Base-by-base conservation (phyloP, 2,888 invertebrate species). In the Prenolepis imparis region DNA sequence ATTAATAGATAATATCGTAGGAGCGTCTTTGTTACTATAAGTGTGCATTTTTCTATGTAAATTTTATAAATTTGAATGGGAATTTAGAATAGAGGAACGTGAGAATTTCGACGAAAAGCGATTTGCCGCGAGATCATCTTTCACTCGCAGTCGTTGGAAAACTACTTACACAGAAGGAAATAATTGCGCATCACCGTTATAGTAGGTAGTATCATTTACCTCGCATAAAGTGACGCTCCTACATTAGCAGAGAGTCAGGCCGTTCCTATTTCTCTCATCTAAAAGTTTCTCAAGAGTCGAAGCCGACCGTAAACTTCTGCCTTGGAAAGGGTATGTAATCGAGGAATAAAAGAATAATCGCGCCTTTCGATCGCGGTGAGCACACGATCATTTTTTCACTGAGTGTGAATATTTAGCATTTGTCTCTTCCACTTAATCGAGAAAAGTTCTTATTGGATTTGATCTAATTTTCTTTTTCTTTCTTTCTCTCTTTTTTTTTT, bases 171-270 rank as follows among this genome's bases (percentile, higher is more conserved):
- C 48, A 28, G 63, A 64, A 55, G 73, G 80, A 82, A 84, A 80
- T 84, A 84, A 86, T 89, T 87, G 81, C 81, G 72, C 81, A 75
- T 88, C 82, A 61, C 75, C 64, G 64, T 57, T 39, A n/a, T n/a
- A 36, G 36, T 57, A 41, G 82, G 66, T 77, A 55, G 74, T 57
- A 82, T 83, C 84, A 84, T 86, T 89, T 85, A 78, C 55, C 57
- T 82, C 48, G 78, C 70, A 66, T 72, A 57, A 72, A 75, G 82
- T 80, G 32, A 68, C 78, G 74, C 75, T 77, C 48, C 73, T 64
- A 67, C 84, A 72, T 84, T 82, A 80, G 67, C 83, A 12, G 73
- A 32, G 52, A 44, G 52, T 52, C 52, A 21, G 44, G 61, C 59
- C 57, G 57, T 78, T 61, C 32, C 48, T 73, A 70, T 78, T 84